Evolutionary conservation across 2,113 vertebrate genomes (phyloP).

Genomic region (Thunnus maccoyii): DNA sequence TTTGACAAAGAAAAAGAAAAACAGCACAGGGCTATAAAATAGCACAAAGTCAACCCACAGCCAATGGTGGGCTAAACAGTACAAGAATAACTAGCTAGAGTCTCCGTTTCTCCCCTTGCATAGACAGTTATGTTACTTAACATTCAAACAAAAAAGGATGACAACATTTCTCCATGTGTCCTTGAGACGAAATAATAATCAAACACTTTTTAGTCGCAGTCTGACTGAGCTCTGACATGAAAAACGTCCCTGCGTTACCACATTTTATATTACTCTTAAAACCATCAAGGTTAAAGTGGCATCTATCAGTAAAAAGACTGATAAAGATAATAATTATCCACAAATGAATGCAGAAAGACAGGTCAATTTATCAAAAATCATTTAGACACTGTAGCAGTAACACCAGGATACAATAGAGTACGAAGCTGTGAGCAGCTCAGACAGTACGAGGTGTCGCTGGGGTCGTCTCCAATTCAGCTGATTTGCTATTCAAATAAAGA

Average conservation of each 20-base stretch:
- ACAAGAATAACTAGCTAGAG: no score
- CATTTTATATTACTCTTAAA: not conserved
- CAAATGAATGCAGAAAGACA: constrained; percentile 4
- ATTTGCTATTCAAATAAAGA: constrained; percentile 38
- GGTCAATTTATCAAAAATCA: not conserved
- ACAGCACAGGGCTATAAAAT: no score
- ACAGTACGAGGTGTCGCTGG: not conserved
- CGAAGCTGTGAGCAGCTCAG: not conserved
- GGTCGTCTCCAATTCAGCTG: constrained; percentile 10
- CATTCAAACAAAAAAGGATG: no score
- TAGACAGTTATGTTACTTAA: no score
- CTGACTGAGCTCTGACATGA: not conserved
- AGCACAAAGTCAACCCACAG: no score
- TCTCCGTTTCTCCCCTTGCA: no score
- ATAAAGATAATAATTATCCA: not conserved
- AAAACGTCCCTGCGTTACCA: not conserved
- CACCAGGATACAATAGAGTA: not conserved
- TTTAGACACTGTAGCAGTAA: not conserved
- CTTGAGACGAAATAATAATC: no score
- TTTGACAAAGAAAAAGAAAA: no score
- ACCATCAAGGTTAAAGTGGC: not conserved
- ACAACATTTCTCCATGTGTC: no score
- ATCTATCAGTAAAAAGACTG: not conserved
- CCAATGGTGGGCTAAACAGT: no score
- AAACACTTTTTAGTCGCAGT: not conserved